phyloP scores from a whole-genome alignment of 2,113 vertebrate species.

The Leiothrix lutea region DNA sequence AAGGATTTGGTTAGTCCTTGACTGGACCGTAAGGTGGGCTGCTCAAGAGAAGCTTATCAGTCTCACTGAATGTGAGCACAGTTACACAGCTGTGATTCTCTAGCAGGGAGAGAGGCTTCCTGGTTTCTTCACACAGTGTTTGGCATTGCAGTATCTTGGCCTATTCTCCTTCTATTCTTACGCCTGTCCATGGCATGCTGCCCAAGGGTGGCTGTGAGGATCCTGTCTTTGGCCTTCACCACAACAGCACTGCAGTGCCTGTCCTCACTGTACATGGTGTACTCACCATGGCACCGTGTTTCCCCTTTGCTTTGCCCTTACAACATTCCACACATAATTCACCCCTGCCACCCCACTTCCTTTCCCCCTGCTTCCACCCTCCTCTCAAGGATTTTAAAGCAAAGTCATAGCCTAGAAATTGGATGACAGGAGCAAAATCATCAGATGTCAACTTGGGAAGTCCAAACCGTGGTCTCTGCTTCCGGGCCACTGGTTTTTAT shows the following conservation, averaged over 20 bases:
- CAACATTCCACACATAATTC: neutral
- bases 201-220: fast-evolving
- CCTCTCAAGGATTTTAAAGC: neutral
- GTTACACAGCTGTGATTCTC: neutral
- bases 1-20: neutral
- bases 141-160: neutral
- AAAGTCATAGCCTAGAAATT: neutral
- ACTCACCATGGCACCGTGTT: neutral
- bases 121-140: neutral
- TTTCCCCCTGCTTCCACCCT: neutral
- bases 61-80: fast-evolving
- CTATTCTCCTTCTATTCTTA: neutral
- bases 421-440: neutral
- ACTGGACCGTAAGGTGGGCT: neutral
- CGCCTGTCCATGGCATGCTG: neutral
- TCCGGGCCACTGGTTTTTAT: neutral
- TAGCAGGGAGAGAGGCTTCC: no score
- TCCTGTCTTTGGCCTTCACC: neutral
- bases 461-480: neutral
- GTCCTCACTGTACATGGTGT: no score
- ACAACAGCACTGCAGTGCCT: fast-evolving
- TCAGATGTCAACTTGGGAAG: neutral
- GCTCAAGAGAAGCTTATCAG: neutral
- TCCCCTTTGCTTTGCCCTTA: neutral
- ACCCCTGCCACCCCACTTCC: neutral